Percentiles rank a stretch among this genome's conserved stretches.
phyloP scores from a whole-genome alignment of 64 coral and sea anemone genomes.

The Pocillopora damicornis region DNA sequence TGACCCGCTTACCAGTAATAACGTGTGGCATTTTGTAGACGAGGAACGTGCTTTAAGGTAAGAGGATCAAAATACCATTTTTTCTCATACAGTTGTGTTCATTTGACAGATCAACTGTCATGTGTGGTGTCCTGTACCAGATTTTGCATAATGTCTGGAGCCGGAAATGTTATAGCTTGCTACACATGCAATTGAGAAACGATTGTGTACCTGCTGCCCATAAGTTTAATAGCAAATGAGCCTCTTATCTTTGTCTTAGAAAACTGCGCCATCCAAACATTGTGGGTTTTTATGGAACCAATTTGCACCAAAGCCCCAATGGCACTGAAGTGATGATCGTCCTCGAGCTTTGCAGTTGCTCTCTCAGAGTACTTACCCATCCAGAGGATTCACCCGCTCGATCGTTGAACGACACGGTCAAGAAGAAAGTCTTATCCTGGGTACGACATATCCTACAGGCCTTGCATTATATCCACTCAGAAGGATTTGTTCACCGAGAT shows the following conservation, averaged over 20 bases:
- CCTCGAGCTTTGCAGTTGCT: constrained; percentile 5
- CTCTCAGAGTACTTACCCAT: not conserved
- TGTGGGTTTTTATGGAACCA: constrained; percentile 19
- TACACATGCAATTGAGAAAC: too few species aligned
- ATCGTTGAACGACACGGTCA: not conserved
- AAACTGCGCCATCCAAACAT: constrained; percentile 11
- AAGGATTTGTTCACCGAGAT: constrained; percentile 17
- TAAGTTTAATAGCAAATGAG: too few species aligned
- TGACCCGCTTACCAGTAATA: not conserved
- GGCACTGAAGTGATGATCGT: not conserved
- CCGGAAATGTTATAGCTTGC: too few species aligned
- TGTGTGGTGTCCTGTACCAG: too few species aligned
- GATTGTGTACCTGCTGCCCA: too few species aligned
- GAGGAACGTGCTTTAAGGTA: constrained; percentile 13
- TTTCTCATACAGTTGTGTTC: too few species aligned
- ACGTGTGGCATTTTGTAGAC: constrained; percentile 5
- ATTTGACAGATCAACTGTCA: too few species aligned
- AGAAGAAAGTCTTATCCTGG: not conserved
- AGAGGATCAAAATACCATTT: too few species aligned
- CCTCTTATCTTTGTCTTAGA: too few species aligned
- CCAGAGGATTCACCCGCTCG: not conserved
- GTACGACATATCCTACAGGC: not conserved
- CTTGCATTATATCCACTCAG: not conserved
- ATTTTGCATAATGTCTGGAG: too few species aligned
- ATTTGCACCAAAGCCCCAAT: not conserved